Base-by-base conservation (phyloP, 2,113 vertebrate species). In the Kobus ellipsiprymnus region DNA sequence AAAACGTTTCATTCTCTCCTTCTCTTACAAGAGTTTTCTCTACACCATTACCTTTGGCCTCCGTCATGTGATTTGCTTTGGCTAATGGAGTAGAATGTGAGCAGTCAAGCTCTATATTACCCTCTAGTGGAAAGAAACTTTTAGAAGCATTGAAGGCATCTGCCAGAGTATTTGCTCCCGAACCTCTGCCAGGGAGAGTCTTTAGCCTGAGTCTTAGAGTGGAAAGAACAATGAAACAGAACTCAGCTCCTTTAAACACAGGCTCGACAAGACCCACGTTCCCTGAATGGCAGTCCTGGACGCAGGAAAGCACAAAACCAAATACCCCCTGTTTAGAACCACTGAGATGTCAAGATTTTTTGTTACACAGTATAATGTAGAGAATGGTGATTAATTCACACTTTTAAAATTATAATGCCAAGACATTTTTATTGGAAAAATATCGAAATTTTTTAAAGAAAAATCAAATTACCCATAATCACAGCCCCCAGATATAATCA, bases 401-500 rank as follows among this genome's bases (percentile, higher is more conserved):
- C 2, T 82, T 84, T 62, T 54, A 55, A 93, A 89, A 91, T n/a
- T 74, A 80, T 16, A n/a, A 84, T 64, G n/a, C 13, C 6, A 77
- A 64, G 67, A 50, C 3, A 14, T 15, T 77, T 94, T 48, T 30
- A 74, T 44, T 87, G 10, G 46, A 94, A 80, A 74, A 87, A 77
- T 71, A 21, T 5, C 48, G 0, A 85, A 78, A 82, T 4, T 57
- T 57, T 83, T 90, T 60, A 16, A 95, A 90, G 16, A 67, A 94
- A 85, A 94, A 48, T 85, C 46, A 89, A 96, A 87, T 83, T 46
- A 89, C 2, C 62, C 62, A n/a, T 52, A 80, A 57, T 46, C 4
- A 86, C 3, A 83, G 89, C 60, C 29, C 10, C 33, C 50, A 95
- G 33, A 94, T 55, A 95, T 40, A 83, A 87, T 90, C 13, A 71